These are phyloP conservation scores for Stichodactyla mertensii DNA, from an alignment of 64 coral and sea anemone genomes.

Conservation along the genomic window DNA sequence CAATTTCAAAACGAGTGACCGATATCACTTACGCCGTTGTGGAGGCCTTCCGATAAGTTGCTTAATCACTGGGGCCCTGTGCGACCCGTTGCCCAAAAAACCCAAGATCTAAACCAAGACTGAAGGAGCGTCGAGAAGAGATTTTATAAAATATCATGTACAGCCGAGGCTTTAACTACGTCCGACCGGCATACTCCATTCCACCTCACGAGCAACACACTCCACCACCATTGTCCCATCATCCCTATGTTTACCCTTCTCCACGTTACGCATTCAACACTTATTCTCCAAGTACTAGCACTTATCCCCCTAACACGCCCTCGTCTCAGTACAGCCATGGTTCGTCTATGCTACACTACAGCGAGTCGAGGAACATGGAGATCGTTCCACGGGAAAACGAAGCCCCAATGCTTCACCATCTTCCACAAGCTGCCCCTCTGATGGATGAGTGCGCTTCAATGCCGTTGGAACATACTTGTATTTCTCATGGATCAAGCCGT, in stretches of 20 bases:
- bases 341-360: constrained; percentile 22
- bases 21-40: constrained; percentile 41
- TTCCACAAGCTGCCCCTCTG: constrained; percentile 26
- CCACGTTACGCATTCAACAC: constrained; percentile 41
- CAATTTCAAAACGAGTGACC: constrained; percentile 55
- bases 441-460: constrained; percentile 28
- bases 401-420: constrained; percentile 34
- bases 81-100: constrained; percentile 8
- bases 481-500: constrained; percentile 26
- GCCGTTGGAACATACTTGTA: constrained; percentile 17
- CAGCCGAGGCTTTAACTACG: constrained; percentile 42
- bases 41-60: constrained; percentile 43
- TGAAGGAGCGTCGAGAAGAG: neutral
- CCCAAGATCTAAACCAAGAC: neutral
- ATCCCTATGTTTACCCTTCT: constrained; percentile 51
- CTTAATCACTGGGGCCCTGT: neutral
- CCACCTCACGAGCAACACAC: constrained; percentile 39
- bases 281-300: constrained; percentile 24
- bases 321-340: constrained; percentile 32
- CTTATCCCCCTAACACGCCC: constrained; percentile 30
- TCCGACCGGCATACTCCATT: constrained; percentile 28
- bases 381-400: constrained; percentile 31
- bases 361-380: constrained; percentile 39
- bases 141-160: constrained; percentile 29
- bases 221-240: constrained; percentile 55